These are phyloP conservation scores for Drosophila lacertosa DNA, from an alignment of 1,140 invertebrate species.

Conservation along the genomic window DNA sequence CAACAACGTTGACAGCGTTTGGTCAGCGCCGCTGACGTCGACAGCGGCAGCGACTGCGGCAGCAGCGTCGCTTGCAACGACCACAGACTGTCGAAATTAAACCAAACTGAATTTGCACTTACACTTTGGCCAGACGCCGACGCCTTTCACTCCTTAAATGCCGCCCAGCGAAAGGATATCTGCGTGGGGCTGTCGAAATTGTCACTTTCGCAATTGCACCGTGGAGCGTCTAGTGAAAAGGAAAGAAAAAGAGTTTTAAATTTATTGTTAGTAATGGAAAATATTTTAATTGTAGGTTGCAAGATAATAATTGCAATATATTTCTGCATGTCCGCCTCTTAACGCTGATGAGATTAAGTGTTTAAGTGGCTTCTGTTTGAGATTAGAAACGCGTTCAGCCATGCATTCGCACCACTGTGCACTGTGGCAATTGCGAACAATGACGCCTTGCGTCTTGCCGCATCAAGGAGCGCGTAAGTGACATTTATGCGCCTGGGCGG, in stretches of 20 bases:
- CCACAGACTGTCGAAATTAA: constrained; percentile 80
- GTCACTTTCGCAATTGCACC: constrained; percentile 73
- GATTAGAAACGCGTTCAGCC: too few relatives aligned
- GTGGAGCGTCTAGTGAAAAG: too few relatives aligned
- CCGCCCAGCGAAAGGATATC: constrained; percentile 11
- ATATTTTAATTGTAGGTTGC: too few relatives aligned
- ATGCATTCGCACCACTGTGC: constrained; percentile 8
- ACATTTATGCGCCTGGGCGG: constrained; percentile 79
- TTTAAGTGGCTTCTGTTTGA: too few relatives aligned
- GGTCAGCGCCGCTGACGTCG: constrained; percentile 54
- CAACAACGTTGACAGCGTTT: constrained; percentile 58
- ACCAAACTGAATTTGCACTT: constrained; percentile 82
- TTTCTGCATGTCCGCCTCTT: too few relatives aligned
- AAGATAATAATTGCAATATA: too few relatives aligned
- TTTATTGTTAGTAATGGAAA: too few relatives aligned
- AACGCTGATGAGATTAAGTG: too few relatives aligned
- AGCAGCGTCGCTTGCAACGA: constrained; percentile 53
- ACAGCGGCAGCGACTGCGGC: constrained; percentile 13
- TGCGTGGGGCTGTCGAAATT: constrained; percentile 70
- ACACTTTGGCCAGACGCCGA: constrained; percentile 46
- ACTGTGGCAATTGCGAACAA: constrained; percentile 28
- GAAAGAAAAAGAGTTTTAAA: background rate
- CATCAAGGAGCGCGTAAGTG: constrained; percentile 77
- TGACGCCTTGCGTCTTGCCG: constrained; percentile 37
- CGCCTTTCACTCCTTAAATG: too few relatives aligned